Evolutionary conservation across 1,140 invertebrate genomes (phyloP).

Genomic region (Mya arenaria): DNA sequence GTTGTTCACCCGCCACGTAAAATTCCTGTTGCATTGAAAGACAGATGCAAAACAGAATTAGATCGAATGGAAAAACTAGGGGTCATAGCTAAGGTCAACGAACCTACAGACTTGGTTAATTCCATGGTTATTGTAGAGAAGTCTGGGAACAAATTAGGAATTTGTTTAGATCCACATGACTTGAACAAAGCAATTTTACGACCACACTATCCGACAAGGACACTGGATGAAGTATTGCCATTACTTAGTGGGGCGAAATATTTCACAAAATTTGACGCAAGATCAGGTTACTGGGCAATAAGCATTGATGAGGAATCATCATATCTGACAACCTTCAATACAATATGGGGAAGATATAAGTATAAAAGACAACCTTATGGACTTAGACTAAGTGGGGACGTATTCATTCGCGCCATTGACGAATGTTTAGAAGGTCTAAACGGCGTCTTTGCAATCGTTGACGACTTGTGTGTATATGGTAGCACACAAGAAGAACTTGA

Average conservation of each 20-base stretch:
- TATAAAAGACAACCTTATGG: not conserved
- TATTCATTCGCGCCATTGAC: not conserved
- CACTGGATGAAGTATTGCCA: constrained; percentile 10
- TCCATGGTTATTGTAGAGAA: constrained; percentile 69
- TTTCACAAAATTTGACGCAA: not conserved
- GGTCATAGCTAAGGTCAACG: constrained; percentile 62
- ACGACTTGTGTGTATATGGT: constrained; percentile 5
- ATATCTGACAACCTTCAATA: constrained; percentile 70
- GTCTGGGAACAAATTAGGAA: not conserved
- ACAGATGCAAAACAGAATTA: constrained; percentile 55
- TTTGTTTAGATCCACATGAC: constrained; percentile 3
- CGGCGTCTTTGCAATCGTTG: not conserved
- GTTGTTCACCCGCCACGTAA: constrained; percentile 65
- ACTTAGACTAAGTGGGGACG: not conserved
- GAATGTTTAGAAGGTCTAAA: not conserved
- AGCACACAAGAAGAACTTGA: not conserved
- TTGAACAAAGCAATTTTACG: constrained; percentile 6
- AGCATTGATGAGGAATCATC: constrained; percentile 15
- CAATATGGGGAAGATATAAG: constrained; percentile 66
- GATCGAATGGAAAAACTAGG: constrained; percentile 57
- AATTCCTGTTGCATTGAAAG: constrained; percentile 64
- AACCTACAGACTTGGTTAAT: constrained; percentile 82
- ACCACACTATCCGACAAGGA: constrained; percentile 4
- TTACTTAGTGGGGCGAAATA: not conserved
- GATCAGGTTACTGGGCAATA: constrained; percentile 6